Conservation (phyloP, 2,888 invertebrate genomes). For the Azorinus chamasolen region DNA sequence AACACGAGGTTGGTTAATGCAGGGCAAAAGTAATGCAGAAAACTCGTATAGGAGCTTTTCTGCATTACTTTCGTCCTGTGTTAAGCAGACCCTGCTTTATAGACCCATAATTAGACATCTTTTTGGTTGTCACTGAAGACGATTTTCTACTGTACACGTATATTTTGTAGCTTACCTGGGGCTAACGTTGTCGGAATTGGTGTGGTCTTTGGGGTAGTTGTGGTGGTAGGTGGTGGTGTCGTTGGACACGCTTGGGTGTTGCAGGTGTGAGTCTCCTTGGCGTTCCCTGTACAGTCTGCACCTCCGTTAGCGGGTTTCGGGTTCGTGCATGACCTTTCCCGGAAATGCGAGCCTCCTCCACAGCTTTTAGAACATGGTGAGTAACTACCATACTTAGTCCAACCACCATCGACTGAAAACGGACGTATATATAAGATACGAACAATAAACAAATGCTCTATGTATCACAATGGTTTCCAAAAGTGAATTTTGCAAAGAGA, state of each 20-base stretch:
- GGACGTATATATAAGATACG: too few species aligned
- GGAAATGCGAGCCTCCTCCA: conserved; percentile 75
- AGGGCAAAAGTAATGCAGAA: too few species aligned
- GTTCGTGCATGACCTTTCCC: conserved; percentile 74
- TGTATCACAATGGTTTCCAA: too few species aligned
- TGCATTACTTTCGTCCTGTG: too few species aligned
- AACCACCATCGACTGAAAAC: conserved; percentile 73
- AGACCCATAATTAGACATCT: too few species aligned
- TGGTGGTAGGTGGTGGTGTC: conserved; percentile 64
- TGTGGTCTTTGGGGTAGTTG: conserved; percentile 38
- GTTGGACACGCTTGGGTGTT: conserved; percentile 73
- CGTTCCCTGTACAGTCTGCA: conserved; percentile 66
- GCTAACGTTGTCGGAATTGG: conserved; percentile 50
- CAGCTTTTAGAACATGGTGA: conserved; percentile 76
- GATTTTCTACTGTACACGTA: too few species aligned
- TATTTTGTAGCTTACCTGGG: conserved; percentile 56
- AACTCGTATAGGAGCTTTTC: too few species aligned
- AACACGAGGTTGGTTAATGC: too few species aligned
- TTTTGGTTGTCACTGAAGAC: too few species aligned
- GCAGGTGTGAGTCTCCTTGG: conserved; percentile 68
- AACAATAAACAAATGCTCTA: too few species aligned
- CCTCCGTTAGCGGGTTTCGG: conserved; percentile 78
- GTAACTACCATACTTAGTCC: conserved; percentile 75
- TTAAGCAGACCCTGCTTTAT: too few species aligned
- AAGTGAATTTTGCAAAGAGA: too few species aligned